These are phyloP conservation scores for Bradypodion ventrale DNA, from an alignment of 2,797 vertebrate genomes.

Conservation along the genomic window DNA sequence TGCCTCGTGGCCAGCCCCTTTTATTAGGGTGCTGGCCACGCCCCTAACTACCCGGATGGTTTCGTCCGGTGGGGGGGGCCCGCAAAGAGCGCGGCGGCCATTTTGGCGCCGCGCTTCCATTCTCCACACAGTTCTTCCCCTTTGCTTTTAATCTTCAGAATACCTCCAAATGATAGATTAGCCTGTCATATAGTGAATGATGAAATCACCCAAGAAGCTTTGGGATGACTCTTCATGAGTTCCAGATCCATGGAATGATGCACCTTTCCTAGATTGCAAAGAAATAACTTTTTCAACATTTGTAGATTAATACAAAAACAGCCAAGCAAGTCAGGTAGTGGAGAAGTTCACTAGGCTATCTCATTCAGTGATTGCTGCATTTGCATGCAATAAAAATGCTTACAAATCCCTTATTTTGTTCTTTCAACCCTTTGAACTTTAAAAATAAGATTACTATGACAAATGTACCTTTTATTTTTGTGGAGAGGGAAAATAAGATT, in stretches of 20 bases:
- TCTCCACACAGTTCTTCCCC: not conserved
- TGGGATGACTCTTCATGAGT: not conserved
- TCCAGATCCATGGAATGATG: not conserved
- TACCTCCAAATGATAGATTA: not conserved
- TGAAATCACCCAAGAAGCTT: not conserved
- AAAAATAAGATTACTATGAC: not conserved
- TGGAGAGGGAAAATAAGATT: not conserved
- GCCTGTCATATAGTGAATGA: not conserved
- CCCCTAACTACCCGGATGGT: too few relatives aligned
- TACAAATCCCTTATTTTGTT: not conserved
- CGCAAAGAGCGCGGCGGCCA: too few relatives aligned
- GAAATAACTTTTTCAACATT: not conserved
- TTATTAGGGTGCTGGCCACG: too few relatives aligned
- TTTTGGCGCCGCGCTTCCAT: too few relatives aligned
- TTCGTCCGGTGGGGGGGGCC: too few relatives aligned
- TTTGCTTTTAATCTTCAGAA: slow-evolving; percentile 4
- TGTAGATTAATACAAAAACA: not conserved
- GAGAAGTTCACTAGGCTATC: not conserved
- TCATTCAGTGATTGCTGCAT: not conserved
- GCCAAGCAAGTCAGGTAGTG: not conserved
- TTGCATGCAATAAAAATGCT: not conserved
- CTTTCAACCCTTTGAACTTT: not conserved
- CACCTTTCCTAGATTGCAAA: not conserved
- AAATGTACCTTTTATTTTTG: slow-evolving; percentile 8
- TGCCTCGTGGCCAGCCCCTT: too few relatives aligned